Conservation (phyloP, 2,113 vertebrate genomes). For the Turnix velox region DNA sequence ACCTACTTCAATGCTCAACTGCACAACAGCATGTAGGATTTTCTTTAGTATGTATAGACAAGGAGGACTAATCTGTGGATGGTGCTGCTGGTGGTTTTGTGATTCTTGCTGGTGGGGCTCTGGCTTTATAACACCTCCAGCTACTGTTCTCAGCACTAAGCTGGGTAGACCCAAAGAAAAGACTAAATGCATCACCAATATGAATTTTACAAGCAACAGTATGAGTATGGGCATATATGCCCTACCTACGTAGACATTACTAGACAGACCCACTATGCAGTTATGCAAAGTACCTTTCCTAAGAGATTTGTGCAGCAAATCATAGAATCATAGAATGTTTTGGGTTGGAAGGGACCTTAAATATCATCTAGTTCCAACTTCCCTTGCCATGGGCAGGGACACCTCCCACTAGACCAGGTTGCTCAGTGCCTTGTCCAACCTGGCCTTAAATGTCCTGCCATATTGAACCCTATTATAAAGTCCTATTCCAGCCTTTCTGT, state of each 20-base stretch:
- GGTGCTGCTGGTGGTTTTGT: neutral
- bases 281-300: neutral
- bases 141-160: neutral
- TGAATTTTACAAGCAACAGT: neutral
- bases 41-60: neutral
- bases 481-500: no score
- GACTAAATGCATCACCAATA: neutral
- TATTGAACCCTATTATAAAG: no score
- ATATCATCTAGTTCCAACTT: no score
- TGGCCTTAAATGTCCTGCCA: no score
- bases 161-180: neutral
- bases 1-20: neutral
- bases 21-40: neutral
- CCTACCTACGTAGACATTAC: neutral
- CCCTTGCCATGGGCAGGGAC: no score
- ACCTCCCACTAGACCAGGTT: no score
- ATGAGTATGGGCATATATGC: rapidly evolving
- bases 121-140: neutral
- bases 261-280: neutral
- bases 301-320: neutral
- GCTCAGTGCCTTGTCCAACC: no score
- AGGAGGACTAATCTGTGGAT: neutral
- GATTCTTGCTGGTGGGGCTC: rapidly evolving
- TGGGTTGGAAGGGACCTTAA: no score
- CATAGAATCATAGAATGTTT: no score